A percentile compares a stretch with the other conserved stretches of the same genome.
Evolutionary conservation across 2,888 invertebrate species (phyloP).

Genomic region (Microctonus hyperodae): DNA sequence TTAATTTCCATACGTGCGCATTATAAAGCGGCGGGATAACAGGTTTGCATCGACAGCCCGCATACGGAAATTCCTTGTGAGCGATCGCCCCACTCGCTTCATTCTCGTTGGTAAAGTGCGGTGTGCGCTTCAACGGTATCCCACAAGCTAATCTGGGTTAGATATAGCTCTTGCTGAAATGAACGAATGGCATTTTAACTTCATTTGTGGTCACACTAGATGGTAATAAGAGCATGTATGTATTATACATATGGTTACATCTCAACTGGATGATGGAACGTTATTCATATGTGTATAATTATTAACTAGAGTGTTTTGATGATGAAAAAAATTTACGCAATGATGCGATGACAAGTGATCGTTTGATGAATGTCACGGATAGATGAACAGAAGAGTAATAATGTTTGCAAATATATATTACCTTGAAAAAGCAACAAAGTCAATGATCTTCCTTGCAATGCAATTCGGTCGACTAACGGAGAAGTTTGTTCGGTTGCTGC

Average conservation of each 20-base stretch:
- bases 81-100: slow-evolving; percentile 20
- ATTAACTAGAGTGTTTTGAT: neutral
- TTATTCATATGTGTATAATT: neutral
- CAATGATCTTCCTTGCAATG: slow-evolving; percentile 11
- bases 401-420: neutral
- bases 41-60: slow-evolving; percentile 22
- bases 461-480: slow-evolving; percentile 40
- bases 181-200: slow-evolving; percentile 35
- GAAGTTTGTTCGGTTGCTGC: slow-evolving; percentile 29
- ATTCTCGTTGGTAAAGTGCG: neutral
- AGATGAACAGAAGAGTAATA: neutral
- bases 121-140: slow-evolving; percentile 51
- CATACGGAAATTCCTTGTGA: slow-evolving; percentile 23
- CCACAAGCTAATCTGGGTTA: slow-evolving; percentile 51
- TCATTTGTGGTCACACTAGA: slow-evolving; percentile 22
- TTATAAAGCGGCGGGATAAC: slow-evolving; percentile 10
- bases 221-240: slow-evolving; percentile 1
- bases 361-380: neutral
- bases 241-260: neutral
- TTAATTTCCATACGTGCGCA: neutral
- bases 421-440: slow-evolving; percentile 2
- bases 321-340: slow-evolving; percentile 1
- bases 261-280: neutral
- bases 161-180: slow-evolving; percentile 42
- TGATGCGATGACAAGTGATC: slow-evolving; percentile 1